Percentiles rank a stretch among this genome's conserved stretches.
Evolutionary conservation across 53 echinoderm and acorn worm genomes (phyloP).

Genomic region (Crossaster papposus): DNA sequence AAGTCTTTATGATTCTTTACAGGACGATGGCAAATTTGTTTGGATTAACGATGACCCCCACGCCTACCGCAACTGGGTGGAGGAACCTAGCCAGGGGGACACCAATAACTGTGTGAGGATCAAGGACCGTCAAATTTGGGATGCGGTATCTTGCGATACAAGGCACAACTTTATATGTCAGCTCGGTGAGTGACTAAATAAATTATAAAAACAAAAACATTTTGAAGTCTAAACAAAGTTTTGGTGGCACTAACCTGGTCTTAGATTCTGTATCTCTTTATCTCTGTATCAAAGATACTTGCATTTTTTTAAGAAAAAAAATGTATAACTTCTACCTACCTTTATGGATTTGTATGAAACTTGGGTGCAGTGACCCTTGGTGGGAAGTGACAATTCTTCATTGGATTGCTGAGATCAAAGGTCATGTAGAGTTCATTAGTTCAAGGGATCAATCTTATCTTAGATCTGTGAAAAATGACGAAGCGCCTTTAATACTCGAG

Average conservation of each 20-base stretch:
- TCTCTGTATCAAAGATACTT: no score
- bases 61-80: slow-evolving; percentile 63
- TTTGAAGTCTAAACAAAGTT: no score
- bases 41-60: slow-evolving; percentile 8
- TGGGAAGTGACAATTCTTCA: no score
- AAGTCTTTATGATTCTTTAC: background rate
- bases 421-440: background rate
- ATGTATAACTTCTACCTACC: no score
- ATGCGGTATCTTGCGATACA: slow-evolving; percentile 3
- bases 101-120: slow-evolving; percentile 39
- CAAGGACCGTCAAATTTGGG: slow-evolving; percentile 27
- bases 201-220: no score
- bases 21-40: slow-evolving; percentile 8
- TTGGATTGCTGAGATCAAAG: no score
- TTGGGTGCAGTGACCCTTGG: no score
- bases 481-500: background rate
- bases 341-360: no score
- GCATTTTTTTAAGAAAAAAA: no score
- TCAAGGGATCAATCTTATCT: background rate
- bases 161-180: slow-evolving; percentile 57
- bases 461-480: background rate
- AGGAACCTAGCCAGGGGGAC: slow-evolving; percentile 45
- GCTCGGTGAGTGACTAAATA: background rate
- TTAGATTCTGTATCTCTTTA: no score
- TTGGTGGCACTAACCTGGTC: no score